phyloP scores from a whole-genome alignment of 2,888 invertebrate species.

The Falcaria lacertinaria region DNA sequence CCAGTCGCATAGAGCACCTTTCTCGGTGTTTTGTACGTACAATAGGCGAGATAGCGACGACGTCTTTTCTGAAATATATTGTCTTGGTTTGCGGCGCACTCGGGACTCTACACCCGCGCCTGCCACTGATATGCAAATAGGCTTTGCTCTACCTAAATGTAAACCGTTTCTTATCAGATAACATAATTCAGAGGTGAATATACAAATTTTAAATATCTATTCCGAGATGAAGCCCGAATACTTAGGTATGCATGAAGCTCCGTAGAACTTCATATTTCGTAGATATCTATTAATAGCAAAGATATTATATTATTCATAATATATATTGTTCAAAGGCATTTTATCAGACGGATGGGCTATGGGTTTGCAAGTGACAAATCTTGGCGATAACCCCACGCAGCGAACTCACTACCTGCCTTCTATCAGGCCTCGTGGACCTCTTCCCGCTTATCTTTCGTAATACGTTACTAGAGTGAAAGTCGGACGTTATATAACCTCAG shows the following conservation, averaged over 20 bases:
- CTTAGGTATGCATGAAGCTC: no score
- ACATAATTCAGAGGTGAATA: constrained; percentile 49
- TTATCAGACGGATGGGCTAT: constrained; percentile 34
- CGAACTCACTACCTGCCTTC: constrained; percentile 41
- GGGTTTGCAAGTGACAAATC: constrained; percentile 44
- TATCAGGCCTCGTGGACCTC: constrained; percentile 53
- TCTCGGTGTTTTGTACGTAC: constrained; percentile 49
- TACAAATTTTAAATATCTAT: constrained; percentile 11
- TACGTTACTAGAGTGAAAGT: constrained; percentile 51
- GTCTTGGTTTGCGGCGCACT: constrained; percentile 50
- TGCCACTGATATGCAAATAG: constrained; percentile 70
- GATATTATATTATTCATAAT: no score
- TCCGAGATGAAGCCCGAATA: no score
- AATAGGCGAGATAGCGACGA: constrained; percentile 60
- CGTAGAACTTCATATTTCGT: no score
- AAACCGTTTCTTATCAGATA: constrained; percentile 71
- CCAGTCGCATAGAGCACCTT: constrained; percentile 45
- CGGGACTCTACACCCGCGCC: constrained; percentile 41
- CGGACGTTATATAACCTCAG: constrained; percentile 29
- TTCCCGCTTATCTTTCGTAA: constrained; percentile 55
- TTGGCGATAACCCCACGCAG: constrained; percentile 41
- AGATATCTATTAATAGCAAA: no score
- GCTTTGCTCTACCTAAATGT: constrained; percentile 52
- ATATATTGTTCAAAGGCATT: constrained; percentile 22
- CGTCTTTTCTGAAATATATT: constrained; percentile 67